Conservation (phyloP, 2,888 invertebrate genomes). For the Himalopsyche japonica region DNA sequence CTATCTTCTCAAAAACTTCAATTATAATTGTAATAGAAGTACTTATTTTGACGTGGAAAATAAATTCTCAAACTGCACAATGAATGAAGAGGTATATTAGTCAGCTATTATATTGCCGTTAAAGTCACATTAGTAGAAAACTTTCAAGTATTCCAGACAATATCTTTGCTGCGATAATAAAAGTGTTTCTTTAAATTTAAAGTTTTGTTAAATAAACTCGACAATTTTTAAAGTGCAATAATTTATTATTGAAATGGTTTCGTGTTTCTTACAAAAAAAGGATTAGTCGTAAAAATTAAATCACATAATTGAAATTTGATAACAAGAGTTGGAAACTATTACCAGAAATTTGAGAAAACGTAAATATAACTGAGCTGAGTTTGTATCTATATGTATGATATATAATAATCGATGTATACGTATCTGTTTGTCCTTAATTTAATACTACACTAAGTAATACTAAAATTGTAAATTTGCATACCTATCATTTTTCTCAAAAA, state of each 20-base stretch:
- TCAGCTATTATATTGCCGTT: not conserved
- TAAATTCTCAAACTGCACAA: not conserved
- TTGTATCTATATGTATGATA: too few relatives aligned
- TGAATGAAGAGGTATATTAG: not conserved
- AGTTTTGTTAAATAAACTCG: not conserved
- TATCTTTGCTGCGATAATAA: not conserved
- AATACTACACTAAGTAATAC: too few relatives aligned
- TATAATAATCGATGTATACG: too few relatives aligned
- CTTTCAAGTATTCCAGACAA: not conserved
- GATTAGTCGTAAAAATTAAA: too few relatives aligned
- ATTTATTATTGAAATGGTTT: not conserved
- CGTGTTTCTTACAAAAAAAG: too few relatives aligned
- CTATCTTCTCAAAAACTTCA: not conserved
- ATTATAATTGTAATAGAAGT: not conserved
- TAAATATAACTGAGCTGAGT: too few relatives aligned
- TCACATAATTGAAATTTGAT: too few relatives aligned
- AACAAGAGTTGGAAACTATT: too few relatives aligned
- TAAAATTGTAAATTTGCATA: too few relatives aligned
- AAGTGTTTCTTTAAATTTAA: not conserved
- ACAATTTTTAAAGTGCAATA: not conserved
- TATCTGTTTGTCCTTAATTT: too few relatives aligned
- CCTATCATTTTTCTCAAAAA: too few relatives aligned
- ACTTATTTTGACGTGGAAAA: not conserved
- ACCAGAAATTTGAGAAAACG: too few relatives aligned
- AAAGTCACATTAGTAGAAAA: not conserved